Evolutionary conservation across 2,797 vertebrate species (phyloP).

Genomic region (Halcyon leucocephala): DNA sequence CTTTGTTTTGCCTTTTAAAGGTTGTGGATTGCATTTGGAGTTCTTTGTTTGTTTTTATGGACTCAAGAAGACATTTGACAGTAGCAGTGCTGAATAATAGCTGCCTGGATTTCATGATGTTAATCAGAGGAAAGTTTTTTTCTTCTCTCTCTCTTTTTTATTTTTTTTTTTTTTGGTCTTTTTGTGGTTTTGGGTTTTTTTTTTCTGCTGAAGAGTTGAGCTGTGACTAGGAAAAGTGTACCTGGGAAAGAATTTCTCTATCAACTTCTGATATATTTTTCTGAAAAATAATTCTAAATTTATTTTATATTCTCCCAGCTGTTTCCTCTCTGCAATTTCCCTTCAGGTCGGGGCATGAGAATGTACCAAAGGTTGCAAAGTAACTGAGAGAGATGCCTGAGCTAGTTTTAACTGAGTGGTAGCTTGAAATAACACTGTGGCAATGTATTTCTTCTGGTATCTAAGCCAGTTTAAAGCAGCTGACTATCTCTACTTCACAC

Average conservation of each 20-base stretch:
- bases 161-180: not conserved
- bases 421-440: not conserved
- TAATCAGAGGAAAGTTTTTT: not conserved
- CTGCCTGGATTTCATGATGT: not conserved
- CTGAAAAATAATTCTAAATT: not conserved
- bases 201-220: not conserved
- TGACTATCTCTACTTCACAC: not conserved
- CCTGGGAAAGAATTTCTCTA: not conserved
- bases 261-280: not conserved
- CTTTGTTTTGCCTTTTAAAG: not conserved
- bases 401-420: not conserved
- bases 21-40: not conserved
- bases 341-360: not conserved
- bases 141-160: no score
- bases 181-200: not conserved
- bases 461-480: not conserved
- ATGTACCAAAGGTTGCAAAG: constrained; percentile 7
- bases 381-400: not conserved
- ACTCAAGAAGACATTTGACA: not conserved
- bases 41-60: not conserved
- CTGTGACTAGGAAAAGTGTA: not conserved
- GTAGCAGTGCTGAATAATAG: not conserved
- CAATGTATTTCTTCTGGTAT: not conserved
- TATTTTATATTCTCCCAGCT: not conserved
- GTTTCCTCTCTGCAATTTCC: not conserved